Percentiles rank a stretch among this genome's conserved stretches.
These are phyloP conservation scores for Callopanchax toddi DNA, from an alignment of 2,113 vertebrate species.

Conservation along the genomic window DNA sequence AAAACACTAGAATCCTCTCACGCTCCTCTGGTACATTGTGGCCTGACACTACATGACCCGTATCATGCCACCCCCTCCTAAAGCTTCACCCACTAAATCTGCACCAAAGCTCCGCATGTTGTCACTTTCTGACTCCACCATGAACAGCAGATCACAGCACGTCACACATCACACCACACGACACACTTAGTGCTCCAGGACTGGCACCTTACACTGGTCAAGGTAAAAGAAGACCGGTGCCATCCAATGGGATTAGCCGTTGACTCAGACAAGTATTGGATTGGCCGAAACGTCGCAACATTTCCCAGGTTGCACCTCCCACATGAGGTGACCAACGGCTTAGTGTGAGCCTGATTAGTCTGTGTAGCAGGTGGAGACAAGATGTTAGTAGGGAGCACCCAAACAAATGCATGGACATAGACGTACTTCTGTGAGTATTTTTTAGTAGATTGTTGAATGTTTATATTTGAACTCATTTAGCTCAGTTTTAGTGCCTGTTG, in stretches of 20 bases:
- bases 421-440: slow-evolving; percentile 78
- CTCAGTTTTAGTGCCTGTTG: not conserved
- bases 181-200: slow-evolving; percentile 32
- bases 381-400: slow-evolving; percentile 64
- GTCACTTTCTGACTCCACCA: slow-evolving; percentile 4
- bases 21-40: not conserved
- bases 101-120: not conserved
- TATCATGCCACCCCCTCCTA: slow-evolving; percentile 11
- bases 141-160: slow-evolving; percentile 12
- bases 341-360: slow-evolving; percentile 83
- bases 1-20: not conserved
- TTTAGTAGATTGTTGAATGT: slow-evolving; percentile 68
- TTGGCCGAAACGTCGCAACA: slow-evolving; percentile 41
- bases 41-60: not conserved
- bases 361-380: slow-evolving; percentile 47
- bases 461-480: not conserved
- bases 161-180: slow-evolving; percentile 53
- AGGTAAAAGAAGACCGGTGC: slow-evolving; percentile 21
- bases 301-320: slow-evolving; percentile 62
- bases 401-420: slow-evolving; percentile 76
- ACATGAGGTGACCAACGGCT: slow-evolving; percentile 70
- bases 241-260: slow-evolving; percentile 38
- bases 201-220: slow-evolving; percentile 16
- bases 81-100: slow-evolving; percentile 4
- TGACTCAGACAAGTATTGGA: slow-evolving; percentile 22